These are phyloP conservation scores for Sinohyriopsis cumingii DNA, from an alignment of 2,888 invertebrate species.

Conservation along the genomic window DNA sequence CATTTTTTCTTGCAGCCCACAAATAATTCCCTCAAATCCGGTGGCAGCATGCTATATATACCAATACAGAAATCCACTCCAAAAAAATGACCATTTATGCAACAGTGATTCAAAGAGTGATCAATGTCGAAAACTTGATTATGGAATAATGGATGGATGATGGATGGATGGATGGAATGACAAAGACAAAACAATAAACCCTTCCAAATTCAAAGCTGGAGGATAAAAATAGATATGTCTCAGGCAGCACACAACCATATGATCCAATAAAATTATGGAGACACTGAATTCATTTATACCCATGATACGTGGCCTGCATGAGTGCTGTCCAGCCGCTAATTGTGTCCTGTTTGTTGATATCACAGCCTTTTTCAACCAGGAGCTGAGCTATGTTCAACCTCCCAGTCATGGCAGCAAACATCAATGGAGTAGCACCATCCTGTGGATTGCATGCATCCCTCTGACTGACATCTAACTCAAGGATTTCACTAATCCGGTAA, in stretches of 20 bases:
- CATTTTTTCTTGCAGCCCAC: too few species aligned
- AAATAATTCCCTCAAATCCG: too few species aligned
- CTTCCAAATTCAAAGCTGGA: background rate
- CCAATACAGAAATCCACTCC: too few species aligned
- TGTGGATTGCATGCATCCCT: constrained; percentile 65
- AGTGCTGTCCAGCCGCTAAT: constrained; percentile 73
- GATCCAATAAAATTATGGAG: background rate
- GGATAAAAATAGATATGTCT: background rate
- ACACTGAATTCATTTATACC: constrained; percentile 49
- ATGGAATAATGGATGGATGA: too few species aligned
- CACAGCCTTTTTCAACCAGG: constrained; percentile 69
- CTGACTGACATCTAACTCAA: constrained; percentile 65
- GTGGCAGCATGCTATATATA: too few species aligned
- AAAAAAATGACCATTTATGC: too few species aligned
- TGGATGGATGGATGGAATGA: background rate
- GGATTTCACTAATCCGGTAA: constrained; percentile 59
- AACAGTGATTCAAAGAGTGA: too few species aligned
- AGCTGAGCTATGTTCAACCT: constrained; percentile 69
- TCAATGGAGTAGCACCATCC: constrained; percentile 73
- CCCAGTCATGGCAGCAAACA: constrained; percentile 72
- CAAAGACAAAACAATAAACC: background rate
- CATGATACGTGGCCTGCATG: constrained; percentile 73
- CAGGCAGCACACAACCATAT: background rate
- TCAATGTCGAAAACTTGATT: background rate
- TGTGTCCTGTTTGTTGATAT: constrained; percentile 71